These are phyloP conservation scores for Ginglymostoma cirratum DNA, from an alignment of 2,113 vertebrate species.

Conservation along the genomic window DNA sequence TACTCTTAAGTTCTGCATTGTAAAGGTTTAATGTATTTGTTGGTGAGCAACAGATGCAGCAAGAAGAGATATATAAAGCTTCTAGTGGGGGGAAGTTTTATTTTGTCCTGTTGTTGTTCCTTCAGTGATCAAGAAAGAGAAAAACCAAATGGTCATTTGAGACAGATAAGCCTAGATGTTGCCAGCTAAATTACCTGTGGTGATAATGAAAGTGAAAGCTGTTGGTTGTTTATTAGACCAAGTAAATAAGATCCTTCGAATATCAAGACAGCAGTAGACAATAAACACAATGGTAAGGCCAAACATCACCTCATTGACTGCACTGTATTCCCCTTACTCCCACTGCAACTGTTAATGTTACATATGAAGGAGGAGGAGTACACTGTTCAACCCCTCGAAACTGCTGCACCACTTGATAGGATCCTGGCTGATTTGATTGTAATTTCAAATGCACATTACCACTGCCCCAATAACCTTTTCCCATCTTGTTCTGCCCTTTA, in stretches of 20 bases:
- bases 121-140: neutral
- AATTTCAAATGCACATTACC: no score
- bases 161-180: no score
- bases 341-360: neutral
- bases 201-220: no score
- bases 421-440: no score
- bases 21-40: neutral
- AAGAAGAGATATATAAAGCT: neutral
- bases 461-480: no score
- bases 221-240: neutral
- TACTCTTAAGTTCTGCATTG: no score
- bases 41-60: neutral
- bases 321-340: neutral
- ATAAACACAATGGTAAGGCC: neutral
- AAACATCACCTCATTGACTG: neutral
- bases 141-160: neutral
- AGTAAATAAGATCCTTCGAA: no score
- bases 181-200: no score
- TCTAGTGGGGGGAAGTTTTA: neutral
- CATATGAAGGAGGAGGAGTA: no score
- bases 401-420: no score
- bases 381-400: no score
- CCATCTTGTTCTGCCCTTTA: neutral
- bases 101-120: neutral
- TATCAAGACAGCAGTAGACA: neutral